Percentiles rank a stretch among this genome's conserved stretches.
phyloP scores from a whole-genome alignment of 2,113 vertebrate genomes.

The Machaerirhynchus nigripectus region DNA sequence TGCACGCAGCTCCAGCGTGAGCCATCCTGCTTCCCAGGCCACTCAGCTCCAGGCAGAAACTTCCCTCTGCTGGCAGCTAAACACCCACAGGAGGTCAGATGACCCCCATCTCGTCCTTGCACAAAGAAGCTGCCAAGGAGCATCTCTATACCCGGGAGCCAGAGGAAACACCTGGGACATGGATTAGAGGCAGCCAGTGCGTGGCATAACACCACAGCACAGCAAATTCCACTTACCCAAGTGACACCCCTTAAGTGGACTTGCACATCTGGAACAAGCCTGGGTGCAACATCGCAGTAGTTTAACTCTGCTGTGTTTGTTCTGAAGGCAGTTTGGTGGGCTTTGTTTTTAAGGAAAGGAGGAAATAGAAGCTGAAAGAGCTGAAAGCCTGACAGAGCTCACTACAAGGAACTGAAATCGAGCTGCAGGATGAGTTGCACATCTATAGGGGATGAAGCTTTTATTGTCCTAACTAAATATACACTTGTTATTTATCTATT shows the following conservation, averaged over 20 bases:
- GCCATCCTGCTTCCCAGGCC: not conserved
- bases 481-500: not conserved
- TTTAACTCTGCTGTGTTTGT: not conserved
- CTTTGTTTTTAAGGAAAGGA: not conserved
- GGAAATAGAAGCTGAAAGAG: not conserved
- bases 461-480: not conserved
- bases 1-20: not conserved
- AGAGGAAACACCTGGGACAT: accelerated
- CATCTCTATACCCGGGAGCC: not conserved
- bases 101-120: too few relatives aligned
- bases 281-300: not conserved
- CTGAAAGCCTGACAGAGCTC: not conserved
- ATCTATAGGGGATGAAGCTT: not conserved
- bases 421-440: not conserved
- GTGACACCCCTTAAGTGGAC: not conserved
- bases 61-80: not conserved
- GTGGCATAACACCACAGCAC: not conserved
- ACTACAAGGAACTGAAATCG: not conserved
- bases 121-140: not conserved
- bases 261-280: not conserved
- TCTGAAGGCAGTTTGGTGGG: not conserved
- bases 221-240: not conserved
- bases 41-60: not conserved
- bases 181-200: not conserved
- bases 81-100: not conserved